Percentiles rank a stretch among this genome's conserved stretches.
These are phyloP conservation scores for Acanthosepion esculentum DNA, from an alignment of 2,888 invertebrate genomes.

Conservation along the genomic window DNA sequence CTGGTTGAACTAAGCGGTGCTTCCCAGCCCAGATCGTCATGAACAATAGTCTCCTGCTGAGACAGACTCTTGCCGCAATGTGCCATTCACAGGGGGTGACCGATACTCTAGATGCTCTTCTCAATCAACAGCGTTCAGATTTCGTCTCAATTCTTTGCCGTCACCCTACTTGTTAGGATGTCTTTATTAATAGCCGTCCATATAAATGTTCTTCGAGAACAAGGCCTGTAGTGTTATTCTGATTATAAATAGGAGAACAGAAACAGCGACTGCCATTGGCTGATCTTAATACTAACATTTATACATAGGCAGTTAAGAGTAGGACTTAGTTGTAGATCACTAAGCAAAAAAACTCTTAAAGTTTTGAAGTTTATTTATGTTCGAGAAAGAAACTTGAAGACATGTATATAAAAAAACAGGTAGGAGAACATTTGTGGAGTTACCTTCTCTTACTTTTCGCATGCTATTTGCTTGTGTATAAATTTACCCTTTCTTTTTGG, in stretches of 20 bases:
- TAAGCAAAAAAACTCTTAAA: too few species aligned
- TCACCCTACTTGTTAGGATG: neutral
- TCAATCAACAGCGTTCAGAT: slow-evolving; percentile 12
- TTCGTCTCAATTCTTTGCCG: slow-evolving; percentile 33
- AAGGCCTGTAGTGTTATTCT: neutral
- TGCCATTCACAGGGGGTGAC: neutral
- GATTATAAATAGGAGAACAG: neutral
- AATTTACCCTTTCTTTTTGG: too few species aligned
- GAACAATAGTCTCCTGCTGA: neutral
- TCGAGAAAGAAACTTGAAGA: too few species aligned
- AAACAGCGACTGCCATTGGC: neutral
- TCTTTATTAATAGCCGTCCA: slow-evolving; percentile 6
- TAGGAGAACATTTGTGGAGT: too few species aligned
- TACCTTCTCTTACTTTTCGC: too few species aligned
- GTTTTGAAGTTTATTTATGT: too few species aligned
- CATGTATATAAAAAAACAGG: too few species aligned
- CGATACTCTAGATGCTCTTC: slow-evolving; percentile 21
- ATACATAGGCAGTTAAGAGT: neutral
- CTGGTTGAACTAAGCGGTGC: neutral
- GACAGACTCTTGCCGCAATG: slow-evolving; percentile 22
- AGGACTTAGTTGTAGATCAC: too few species aligned
- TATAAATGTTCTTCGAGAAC: slow-evolving; percentile 12
- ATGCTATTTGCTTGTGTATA: too few species aligned
- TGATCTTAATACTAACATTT: neutral
- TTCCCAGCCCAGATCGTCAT: neutral